Base-by-base conservation (phyloP, 1,140 invertebrate genomes). In the Leptopilina clavipes region DNA sequence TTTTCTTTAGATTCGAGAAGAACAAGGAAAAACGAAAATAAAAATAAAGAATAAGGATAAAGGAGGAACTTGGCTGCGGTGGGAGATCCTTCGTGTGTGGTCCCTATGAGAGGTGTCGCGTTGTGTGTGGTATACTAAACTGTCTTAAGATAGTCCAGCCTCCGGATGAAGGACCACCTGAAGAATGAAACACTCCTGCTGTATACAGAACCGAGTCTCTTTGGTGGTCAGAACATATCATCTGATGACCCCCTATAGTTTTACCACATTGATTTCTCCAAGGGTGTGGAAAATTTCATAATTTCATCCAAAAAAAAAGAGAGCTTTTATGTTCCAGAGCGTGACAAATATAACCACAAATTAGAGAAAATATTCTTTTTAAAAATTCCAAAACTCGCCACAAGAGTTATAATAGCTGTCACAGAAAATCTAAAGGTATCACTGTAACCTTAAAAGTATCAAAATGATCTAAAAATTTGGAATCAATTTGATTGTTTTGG, bases 51-150 rank as follows among this genome's bases (percentile, higher is more conserved):
- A 75, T 77, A 82, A 77, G 72, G 72, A 79, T 14, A 45, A 18
- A 65, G 77, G 76, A 71, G 76, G 52, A 75, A 11, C 18, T 19
- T 31, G 25, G 25, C 25, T 79, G 65, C 75, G 79, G 76, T 80
- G 81, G 85, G 78, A 80, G 76, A 85, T 86, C 86, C 88, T 89
- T 89, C 88, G 87, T 89, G 88, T 87, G 87, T 89, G 88, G 87
- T 89, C 86, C 80, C 74, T 79, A 77, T 81, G 77, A 77, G 85
- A 89, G 87, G 87, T 88, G 87, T 87, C 87, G 86, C 86, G 83
- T 89, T 86, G 86, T 88, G 87, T 89, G 87, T 89, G 87, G 87
- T 82, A 85, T 83, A 83, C 80, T 77, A 84, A 81, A 85, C 82
- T 87, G 84, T 86, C 82, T 85, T 81, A 79, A 84, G 79, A 80